Conservation (phyloP, 2,113 vertebrate species). For the Notiomystis cincta region DNA sequence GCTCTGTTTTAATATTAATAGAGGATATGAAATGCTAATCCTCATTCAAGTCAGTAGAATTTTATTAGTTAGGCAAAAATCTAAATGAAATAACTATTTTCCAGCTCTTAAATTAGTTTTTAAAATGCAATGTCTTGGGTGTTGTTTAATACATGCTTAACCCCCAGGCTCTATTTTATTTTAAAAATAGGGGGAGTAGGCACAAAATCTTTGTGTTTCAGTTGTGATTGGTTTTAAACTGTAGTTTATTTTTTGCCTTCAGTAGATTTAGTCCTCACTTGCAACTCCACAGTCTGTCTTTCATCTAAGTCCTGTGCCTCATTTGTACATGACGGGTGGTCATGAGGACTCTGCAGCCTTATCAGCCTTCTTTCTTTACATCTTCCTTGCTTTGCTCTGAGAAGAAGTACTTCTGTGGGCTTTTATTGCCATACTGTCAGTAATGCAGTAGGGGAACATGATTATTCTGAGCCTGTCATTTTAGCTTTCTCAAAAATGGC, state of each 20-base stretch:
- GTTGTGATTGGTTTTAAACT: background rate
- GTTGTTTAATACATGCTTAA: background rate
- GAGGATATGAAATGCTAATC: background rate
- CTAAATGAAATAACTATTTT: background rate
- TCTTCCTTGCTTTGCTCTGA: background rate
- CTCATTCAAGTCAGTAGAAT: background rate
- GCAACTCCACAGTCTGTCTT: background rate
- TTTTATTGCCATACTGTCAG: background rate
- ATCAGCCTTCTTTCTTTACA: background rate
- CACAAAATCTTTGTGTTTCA: background rate
- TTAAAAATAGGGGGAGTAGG: fast-evolving
- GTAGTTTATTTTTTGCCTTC: background rate
- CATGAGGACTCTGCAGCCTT: background rate
- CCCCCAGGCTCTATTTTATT: background rate
- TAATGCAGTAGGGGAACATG: background rate
- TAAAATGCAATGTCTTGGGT: background rate
- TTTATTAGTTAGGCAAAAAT: background rate
- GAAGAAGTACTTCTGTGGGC: background rate
- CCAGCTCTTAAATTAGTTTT: background rate
- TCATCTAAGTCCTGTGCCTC: background rate
- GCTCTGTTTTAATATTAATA: background rate
- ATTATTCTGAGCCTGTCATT: background rate
- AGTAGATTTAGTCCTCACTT: background rate
- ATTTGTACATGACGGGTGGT: background rate
- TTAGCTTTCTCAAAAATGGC: background rate